These are phyloP conservation scores for Podilymbus podiceps DNA, from an alignment of 2,113 vertebrate species.

Conservation along the genomic window DNA sequence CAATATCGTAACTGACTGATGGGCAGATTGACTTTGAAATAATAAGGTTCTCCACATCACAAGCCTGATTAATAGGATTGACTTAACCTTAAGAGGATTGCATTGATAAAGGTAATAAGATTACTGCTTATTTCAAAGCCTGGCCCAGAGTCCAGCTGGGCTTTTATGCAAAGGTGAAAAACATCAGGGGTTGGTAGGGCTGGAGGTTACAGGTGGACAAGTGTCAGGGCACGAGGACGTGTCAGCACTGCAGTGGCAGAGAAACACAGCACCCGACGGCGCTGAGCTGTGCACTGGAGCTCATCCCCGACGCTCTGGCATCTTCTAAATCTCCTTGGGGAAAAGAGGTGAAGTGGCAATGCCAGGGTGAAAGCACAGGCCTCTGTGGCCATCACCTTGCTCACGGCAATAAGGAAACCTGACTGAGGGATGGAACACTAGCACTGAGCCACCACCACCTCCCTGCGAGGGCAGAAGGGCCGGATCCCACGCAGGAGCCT, in stretches of 20 bases:
- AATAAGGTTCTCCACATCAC: slow-evolving; percentile 30
- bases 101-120: slow-evolving; percentile 62
- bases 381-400: background rate
- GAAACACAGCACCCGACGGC: fast-evolving
- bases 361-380: background rate
- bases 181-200: background rate
- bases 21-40: slow-evolving; percentile 30
- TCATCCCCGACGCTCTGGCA: background rate
- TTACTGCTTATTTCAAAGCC: slow-evolving; percentile 32
- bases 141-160: background rate
- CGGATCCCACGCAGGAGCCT: background rate
- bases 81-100: slow-evolving; percentile 65
- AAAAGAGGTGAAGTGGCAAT: background rate
- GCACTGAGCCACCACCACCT: fast-evolving
- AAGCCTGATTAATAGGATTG: slow-evolving; percentile 65
- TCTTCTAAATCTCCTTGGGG: background rate
- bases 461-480: background rate
- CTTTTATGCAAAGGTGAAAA: background rate
- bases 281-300: background rate
- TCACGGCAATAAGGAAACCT: background rate
- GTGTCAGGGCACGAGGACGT: background rate
- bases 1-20: background rate
- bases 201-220: background rate
- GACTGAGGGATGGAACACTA: fast-evolving
- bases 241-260: fast-evolving